A percentile compares a stretch with the other conserved stretches of the same genome.
phyloP scores from a whole-genome alignment of 1,140 invertebrate species.

The Liolophura sinensis region DNA sequence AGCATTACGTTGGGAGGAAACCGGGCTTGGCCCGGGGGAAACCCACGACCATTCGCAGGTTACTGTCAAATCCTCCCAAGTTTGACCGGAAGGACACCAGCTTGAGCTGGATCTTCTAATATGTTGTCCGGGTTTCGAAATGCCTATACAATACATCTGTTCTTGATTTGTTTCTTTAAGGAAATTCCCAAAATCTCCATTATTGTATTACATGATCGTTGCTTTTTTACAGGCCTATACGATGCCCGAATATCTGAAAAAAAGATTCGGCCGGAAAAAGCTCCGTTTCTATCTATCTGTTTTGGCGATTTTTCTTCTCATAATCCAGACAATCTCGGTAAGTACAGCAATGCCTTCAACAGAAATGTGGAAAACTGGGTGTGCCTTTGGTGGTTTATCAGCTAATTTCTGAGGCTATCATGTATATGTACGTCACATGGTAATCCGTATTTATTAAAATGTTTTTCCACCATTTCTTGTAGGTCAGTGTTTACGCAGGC shows the following conservation, averaged over 20 bases:
- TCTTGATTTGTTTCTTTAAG: background rate
- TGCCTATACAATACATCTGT: too few relatives aligned
- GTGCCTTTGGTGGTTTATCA: background rate
- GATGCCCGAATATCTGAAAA: slow-evolving; percentile 64
- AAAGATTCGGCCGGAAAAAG: slow-evolving; percentile 63
- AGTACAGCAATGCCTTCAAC: slow-evolving; percentile 27
- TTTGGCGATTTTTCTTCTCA: slow-evolving; percentile 61
- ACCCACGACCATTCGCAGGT: too few relatives aligned
- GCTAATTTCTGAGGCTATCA: too few relatives aligned
- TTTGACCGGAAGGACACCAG: too few relatives aligned
- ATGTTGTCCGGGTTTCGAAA: too few relatives aligned
- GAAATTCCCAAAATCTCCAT: background rate
- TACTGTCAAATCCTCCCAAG: too few relatives aligned
- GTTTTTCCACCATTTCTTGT: slow-evolving; percentile 5
- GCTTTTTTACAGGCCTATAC: slow-evolving; percentile 57
- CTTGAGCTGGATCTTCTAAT: too few relatives aligned
- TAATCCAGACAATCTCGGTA: slow-evolving; percentile 66
- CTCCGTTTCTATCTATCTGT: slow-evolving; percentile 62
- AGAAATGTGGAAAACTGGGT: background rate
- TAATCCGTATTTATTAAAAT: background rate
- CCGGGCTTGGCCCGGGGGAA: too few relatives aligned
- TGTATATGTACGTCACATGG: background rate
- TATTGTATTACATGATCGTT: background rate
- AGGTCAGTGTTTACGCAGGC: slow-evolving; percentile 63
- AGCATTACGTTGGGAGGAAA: too few relatives aligned